Base-by-base conservation (phyloP, 2,797 vertebrate genomes). In the Sebastes kiyomatsui region DNA sequence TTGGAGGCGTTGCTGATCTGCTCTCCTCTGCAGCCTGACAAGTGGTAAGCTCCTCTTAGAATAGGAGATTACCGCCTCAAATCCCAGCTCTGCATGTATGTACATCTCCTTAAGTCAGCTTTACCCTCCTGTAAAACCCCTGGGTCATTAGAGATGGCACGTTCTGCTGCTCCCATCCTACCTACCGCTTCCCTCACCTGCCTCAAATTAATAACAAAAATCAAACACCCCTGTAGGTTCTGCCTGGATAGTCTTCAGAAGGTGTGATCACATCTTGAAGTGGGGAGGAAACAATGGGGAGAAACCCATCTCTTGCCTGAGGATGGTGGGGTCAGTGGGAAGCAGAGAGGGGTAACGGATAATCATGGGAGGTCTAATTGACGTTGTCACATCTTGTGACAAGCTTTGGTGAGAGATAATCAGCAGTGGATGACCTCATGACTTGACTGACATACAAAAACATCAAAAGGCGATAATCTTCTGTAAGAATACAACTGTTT, bases 51-150 rank as follows among this genome's bases (percentile, higher is more conserved):
- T 88, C 88, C 88, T 94, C 86, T 93, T 87, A 92, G 88, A 90
- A 85, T 68, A 74, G 69, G 79, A 92, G 93, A 95, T 94, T 95
- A 95, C 81, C 12, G 75, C 77, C 56, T 91, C 79, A 93, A 93
- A 95, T 95, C 94, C 94, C 87, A 88, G 92, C 88, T 95, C 91
- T 94, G 92, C 90, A 90, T 85, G 82, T 82, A 90, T 92, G 92
- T 86, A 78, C 91, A 93, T 91, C 86, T 89, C 89, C 91, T 95
- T 94, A 94, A 93, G 58, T 76, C 89, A 90, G 93, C 88, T 93
- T 94, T 94, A 80, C 80, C 74, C 74, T 77, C 76, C 72, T 58
- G 83, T 91, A 88, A 94, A 92, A 89, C 92, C 88, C 79, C 86
- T 70, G 84, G 90, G 92, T 91, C 87, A 91, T 93, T 93, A 93